Base-by-base conservation (phyloP, 2,797 vertebrate species). In the Squalus acanthias region DNA sequence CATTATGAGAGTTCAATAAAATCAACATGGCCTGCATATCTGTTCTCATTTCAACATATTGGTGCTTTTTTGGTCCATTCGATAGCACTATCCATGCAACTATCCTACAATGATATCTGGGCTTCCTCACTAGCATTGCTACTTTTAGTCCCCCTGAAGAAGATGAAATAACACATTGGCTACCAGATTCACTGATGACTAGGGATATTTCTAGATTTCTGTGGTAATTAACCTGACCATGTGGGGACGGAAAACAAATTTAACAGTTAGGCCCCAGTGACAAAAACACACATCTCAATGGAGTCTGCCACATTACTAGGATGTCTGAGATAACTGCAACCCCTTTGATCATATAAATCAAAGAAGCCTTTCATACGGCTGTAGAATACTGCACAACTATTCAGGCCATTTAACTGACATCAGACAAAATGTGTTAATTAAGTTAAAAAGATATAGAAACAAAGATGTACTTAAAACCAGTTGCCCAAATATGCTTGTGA, bases 401-500 rank as follows among this genome's bases (percentile, higher is more conserved):
- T 76, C 94, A 95, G 46, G 50, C 53, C 26, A 53, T 74, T 76
- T 76, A 53, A 95, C 50, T 95, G 94, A 74, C 70, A 57, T 24
- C 46, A 29, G 29, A 33, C 24, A 76, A 95, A 92, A 76, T 33
- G 29, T n/a, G 70, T 57, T 53, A 72, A 60, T 95, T 95, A 53
- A 17, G 26, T 95, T 69, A 95, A 95, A 74, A 33, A 72, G 70
- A 53, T 74, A 74, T 57, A 57, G 69, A 74, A 95, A 74, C 46
- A 95, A 95, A 74, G 70, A 95, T 76, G 50, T 60, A 76, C 70
- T 76, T 95, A 76, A 76, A 95, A 95, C 5, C 26, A 74, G 20
- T 95, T 95, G 67, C 46, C 24, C 93, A 95, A 70, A 69, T 95
- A 95, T 9, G 67, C 72, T 76, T 95, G 50, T 76, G 70, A 95